Base-by-base conservation (phyloP, 1,140 invertebrate species). In the Ceratosolen fusciceps region DNA sequence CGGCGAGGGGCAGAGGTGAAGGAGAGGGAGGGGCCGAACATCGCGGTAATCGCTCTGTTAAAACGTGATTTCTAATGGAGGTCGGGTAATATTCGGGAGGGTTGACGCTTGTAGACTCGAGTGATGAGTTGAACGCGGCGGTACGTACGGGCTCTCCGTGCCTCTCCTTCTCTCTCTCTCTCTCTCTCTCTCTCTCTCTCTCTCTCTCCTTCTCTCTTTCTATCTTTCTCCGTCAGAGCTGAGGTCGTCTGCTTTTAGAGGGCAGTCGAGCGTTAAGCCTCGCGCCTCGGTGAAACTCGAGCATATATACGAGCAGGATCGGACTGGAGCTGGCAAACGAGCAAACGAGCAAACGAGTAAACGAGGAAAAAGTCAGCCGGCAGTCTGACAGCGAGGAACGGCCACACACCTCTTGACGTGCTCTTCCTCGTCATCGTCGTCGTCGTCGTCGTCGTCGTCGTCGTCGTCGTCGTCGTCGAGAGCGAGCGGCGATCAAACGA, bases 401-500 rank as follows among this genome's bases (percentile, higher is more conserved):
- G 39, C 16, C 3, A 34, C 34, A 8, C 21, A 14, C 29, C 21
- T 26, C 39, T 43, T 43, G 39, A 16, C 49, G 49, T 52, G 9
- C 9, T 14, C 49, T 8, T 52, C 49, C 5, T 21, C 49, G 49
- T 19, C 39, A 12, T 43, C 39, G 39, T 43, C 39, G 39, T 7
- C 5, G 43, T 47, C 8, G 43, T 47, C 43, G 16, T 47, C 43
- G 7, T 47, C 43, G 43, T 47, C 16, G 16, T 9, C 43, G 43
- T 16, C 16, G 43, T 47, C 43, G 43, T 21, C 54, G 54, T 21
- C 54, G 9, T 56, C 54, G 9, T 12, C 39, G 24, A 49, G 68
- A 49, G n/a, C 65, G 39, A 43, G 56, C 43, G 60, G 39, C 60
- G 74, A 76, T 67, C 73, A 74, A 74, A 74, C 60, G 60, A 47